These are phyloP conservation scores for Oreonectes daqikongensis DNA, from an alignment of 2,797 vertebrate genomes.

Conservation along the genomic window DNA sequence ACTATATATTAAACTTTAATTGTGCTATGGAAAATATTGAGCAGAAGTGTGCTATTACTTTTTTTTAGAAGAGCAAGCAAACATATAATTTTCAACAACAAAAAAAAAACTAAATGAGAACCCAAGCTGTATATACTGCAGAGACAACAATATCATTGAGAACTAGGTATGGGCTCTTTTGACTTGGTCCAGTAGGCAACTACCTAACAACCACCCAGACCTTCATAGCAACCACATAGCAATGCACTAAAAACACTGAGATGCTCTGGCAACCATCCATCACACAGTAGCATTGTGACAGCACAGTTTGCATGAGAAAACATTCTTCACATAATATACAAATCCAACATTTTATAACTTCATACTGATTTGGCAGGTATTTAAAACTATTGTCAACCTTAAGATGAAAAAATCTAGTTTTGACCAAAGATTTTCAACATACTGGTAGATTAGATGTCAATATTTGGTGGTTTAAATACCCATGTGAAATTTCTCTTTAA, in stretches of 20 bases:
- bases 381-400: neutral
- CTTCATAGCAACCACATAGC: slow-evolving; percentile 1
- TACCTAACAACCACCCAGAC: neutral
- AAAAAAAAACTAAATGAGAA: too few species aligned
- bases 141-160: neutral
- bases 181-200: neutral
- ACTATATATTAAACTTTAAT: neutral
- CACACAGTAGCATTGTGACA: neutral
- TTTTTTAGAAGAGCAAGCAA: neutral
- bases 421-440: too few species aligned
- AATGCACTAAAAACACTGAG: neutral
- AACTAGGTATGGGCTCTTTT: neutral
- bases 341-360: neutral
- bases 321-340: neutral
- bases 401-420: too few species aligned
- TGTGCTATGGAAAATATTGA: neutral
- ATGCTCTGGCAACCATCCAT: neutral
- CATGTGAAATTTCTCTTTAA: too few species aligned
- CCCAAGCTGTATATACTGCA: neutral
- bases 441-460: too few species aligned
- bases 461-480: too few species aligned
- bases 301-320: neutral
- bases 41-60: neutral
- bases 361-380: neutral
- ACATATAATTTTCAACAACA: neutral